Conservation (phyloP, 1,140 invertebrate species). For the Drosophila carrolli region DNA sequence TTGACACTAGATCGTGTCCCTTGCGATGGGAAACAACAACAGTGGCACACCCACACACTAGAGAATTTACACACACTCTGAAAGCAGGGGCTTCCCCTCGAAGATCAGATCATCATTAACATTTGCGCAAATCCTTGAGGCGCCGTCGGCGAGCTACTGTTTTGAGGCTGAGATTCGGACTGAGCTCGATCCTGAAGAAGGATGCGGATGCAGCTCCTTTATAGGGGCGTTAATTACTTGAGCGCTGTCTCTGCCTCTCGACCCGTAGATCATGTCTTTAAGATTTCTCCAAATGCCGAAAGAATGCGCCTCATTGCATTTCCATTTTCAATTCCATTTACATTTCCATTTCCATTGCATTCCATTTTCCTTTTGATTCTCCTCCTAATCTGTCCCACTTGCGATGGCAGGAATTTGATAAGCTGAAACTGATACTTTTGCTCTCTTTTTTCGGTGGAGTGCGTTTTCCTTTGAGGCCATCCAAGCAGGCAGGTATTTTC, state of each 20-base stretch:
- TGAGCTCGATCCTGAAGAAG: slow-evolving; percentile 6
- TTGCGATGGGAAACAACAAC: slow-evolving; percentile 14
- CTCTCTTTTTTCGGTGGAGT: slow-evolving; percentile 26
- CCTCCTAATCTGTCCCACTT: slow-evolving; percentile 59
- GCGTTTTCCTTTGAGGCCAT: slow-evolving; percentile 21
- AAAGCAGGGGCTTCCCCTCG: slow-evolving; percentile 8
- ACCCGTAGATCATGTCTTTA: slow-evolving; percentile 58
- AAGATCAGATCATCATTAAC: slow-evolving; percentile 72
- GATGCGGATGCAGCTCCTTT: slow-evolving; percentile 53
- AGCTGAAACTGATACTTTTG: slow-evolving; percentile 75
- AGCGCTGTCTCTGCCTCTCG: slow-evolving; percentile 50
- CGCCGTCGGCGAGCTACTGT: slow-evolving; percentile 50
- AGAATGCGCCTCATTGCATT: slow-evolving; percentile 55
- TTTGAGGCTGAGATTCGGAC: slow-evolving; percentile 10
- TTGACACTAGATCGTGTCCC: slow-evolving; percentile 56
- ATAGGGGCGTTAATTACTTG: slow-evolving; percentile 70
- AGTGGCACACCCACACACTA: slow-evolving; percentile 9
- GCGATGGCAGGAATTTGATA: slow-evolving; percentile 69
- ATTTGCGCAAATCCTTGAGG: slow-evolving; percentile 67
- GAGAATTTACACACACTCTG: slow-evolving; percentile 1
- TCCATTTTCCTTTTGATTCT: slow-evolving; percentile 55
- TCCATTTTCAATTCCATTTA: slow-evolving; percentile 34
- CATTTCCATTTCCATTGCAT: slow-evolving; percentile 28
- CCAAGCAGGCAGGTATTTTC: slow-evolving; percentile 15
- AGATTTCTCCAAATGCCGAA: slow-evolving; percentile 55